These are phyloP conservation scores for Icerya purchasi DNA, from an alignment of 2,888 invertebrate genomes.

Conservation along the genomic window DNA sequence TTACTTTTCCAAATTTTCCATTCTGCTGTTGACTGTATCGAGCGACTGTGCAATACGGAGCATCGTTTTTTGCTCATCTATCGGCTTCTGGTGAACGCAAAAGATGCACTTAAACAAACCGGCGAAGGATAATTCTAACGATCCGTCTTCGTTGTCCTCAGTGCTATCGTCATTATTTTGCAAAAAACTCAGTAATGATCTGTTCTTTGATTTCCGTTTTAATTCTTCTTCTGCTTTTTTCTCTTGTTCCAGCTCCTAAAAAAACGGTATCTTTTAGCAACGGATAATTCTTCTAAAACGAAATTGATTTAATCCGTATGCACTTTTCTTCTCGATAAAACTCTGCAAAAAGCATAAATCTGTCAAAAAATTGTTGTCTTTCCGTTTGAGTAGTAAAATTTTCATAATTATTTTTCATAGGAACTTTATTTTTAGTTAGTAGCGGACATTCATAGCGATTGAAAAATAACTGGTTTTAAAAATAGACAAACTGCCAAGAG, in stretches of 20 bases:
- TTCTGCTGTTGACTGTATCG: constrained; percentile 50
- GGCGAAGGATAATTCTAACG: constrained; percentile 70
- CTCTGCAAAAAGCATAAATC: too few species aligned
- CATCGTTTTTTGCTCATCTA: constrained; percentile 67
- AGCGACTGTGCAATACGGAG: constrained; percentile 64
- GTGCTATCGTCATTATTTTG: constrained; percentile 37
- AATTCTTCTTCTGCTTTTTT: constrained; percentile 63
- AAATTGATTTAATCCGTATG: too few species aligned
- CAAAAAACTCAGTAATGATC: constrained; percentile 56
- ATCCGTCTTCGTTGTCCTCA: constrained; percentile 67
- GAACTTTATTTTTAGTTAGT: too few species aligned
- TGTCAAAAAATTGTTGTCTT: too few species aligned
- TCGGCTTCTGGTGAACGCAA: constrained; percentile 72
- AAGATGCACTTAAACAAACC: constrained; percentile 75
- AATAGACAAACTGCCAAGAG: too few species aligned
- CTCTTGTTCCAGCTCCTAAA: constrained; percentile 64
- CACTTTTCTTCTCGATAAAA: too few species aligned
- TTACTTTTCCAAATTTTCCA: constrained; percentile 62
- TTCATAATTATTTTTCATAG: too few species aligned
- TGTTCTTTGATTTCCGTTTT: constrained; percentile 59
- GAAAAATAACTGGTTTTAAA: too few species aligned
- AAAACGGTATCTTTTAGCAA: too few species aligned
- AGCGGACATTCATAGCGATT: too few species aligned
- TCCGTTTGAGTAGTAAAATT: too few species aligned
- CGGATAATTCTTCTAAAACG: too few species aligned